Base-by-base conservation (phyloP, 1,140 invertebrate species). In the Drosophila sucinea region DNA sequence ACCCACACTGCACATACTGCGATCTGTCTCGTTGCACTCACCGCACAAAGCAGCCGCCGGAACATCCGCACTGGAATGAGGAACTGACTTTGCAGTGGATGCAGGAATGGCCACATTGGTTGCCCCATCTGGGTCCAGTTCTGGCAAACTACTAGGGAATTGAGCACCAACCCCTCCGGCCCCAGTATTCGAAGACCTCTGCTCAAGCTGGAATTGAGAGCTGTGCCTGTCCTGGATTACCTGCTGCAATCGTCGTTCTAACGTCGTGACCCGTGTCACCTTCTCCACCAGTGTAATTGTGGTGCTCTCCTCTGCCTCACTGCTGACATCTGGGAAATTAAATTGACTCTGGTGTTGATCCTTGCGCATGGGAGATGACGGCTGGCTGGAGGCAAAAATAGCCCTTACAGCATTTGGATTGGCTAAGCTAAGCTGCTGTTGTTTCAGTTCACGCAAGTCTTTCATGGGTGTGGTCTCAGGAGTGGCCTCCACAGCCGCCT, bases 401-500 rank as follows among this genome's bases (percentile, higher is more conserved):
- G 95, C 95, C 29, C 96, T 93, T 1, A 94, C 95, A 3, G 94
- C 95, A 70, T 92, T 93, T 7, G 95, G 95, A 70, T 94, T 94
- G 17, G 70, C 63, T 7, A 68, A 10, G 25, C 56, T 66, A 30
- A 60, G 75, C 29, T 81, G 85, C 8, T 79, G 77, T 38, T 90
- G 90, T 29, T 91, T 91, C 5, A 91, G 56, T 47, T 91, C 90
- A 32, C 83, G 62, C 83, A 89, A 30, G 80, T 94, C 96, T 90
- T 96, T 96, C 0, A 97, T 94, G 1, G 96, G 96, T 32, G 96
- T 97, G 30, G 96, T 97, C 93, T 97, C 96, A 2, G 96, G 96
- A 6, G 96, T 97, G 4, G 96, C 96, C 93, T 97, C 96, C 32
- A 97, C 95, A 38, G 96, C 96, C 8, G 96, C 95, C 92, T 97